These are phyloP conservation scores for Malurus splendens DNA, from an alignment of 2,797 vertebrate genomes.

Conservation along the genomic window DNA sequence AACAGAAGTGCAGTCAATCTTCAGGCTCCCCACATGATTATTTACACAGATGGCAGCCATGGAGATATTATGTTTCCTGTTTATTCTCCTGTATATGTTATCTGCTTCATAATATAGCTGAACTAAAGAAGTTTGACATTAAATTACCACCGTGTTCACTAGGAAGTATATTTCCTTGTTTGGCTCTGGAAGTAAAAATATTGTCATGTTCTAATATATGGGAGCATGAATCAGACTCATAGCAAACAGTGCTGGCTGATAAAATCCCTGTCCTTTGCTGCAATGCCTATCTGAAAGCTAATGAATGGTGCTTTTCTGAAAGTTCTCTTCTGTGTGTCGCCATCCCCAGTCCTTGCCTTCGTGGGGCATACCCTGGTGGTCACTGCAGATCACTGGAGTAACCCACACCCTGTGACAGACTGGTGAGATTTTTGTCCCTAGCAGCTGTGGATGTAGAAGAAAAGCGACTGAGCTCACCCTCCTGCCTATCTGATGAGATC, in stretches of 20 bases:
- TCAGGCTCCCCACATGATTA: neutral
- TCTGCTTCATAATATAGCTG: neutral
- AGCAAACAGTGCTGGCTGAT: neutral
- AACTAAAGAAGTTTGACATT: constrained; percentile 25
- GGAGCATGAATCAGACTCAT: neutral
- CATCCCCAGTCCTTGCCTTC: accelerated
- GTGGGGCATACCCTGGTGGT: neutral
- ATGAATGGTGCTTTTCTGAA: neutral
- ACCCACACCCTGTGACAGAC: accelerated
- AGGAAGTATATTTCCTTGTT: neutral
- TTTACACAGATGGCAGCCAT: neutral
- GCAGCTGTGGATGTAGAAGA: neutral
- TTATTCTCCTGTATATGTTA: neutral
- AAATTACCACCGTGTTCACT: neutral
- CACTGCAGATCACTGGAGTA: neutral
- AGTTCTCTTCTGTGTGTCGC: neutral
- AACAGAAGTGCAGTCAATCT: neutral
- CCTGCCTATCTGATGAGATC: neutral
- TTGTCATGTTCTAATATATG: neutral
- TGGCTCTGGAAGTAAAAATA: neutral
- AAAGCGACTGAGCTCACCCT: neutral
- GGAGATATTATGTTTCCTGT: neutral
- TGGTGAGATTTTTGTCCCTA: neutral
- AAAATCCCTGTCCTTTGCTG: neutral
- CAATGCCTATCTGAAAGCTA: neutral